phyloP scores from a whole-genome alignment of 2,797 vertebrate species.

The Hirundo rustica region DNA sequence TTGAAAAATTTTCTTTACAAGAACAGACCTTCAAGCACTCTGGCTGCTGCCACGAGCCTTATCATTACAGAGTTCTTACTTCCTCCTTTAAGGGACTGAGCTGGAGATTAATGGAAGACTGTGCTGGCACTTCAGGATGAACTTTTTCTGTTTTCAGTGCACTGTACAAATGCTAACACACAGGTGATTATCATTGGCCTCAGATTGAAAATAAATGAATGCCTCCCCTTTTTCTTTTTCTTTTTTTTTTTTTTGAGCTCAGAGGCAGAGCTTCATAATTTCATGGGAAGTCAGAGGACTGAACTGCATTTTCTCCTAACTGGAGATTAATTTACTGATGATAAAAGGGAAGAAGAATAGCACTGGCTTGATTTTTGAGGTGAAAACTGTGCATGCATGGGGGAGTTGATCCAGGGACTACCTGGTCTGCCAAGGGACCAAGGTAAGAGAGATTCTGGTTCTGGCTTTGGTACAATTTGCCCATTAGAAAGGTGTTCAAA shows the following conservation, averaged over 20 bases:
- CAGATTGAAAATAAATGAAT: not conserved
- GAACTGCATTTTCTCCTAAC: not conserved
- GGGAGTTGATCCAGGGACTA: not conserved
- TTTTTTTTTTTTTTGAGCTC: not conserved
- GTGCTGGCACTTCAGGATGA: slow-evolving; percentile 55
- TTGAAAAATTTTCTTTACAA: slow-evolving; percentile 78
- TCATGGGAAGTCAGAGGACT: not conserved
- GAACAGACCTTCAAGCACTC: slow-evolving; percentile 74
- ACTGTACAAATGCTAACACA: slow-evolving; percentile 1
- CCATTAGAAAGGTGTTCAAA: not conserved
- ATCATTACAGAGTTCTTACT: slow-evolving; percentile 72
- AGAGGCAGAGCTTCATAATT: not conserved
- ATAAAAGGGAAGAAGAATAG: not conserved
- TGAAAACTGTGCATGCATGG: not conserved
- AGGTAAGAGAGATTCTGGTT: not conserved
- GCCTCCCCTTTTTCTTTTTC: not conserved
- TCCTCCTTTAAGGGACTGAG: slow-evolving; percentile 69
- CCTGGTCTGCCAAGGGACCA: not conserved
- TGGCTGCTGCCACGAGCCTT: slow-evolving; percentile 67
- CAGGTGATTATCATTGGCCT: slow-evolving; percentile 56
- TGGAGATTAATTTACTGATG: not conserved
- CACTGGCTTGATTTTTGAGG: not conserved
- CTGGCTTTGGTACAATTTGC: not conserved
- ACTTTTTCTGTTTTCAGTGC: slow-evolving; percentile 53
- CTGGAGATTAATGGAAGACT: slow-evolving; percentile 67